Evolutionary conservation across 2,113 vertebrate species (phyloP).

Genomic region (Chitala chitala): DNA sequence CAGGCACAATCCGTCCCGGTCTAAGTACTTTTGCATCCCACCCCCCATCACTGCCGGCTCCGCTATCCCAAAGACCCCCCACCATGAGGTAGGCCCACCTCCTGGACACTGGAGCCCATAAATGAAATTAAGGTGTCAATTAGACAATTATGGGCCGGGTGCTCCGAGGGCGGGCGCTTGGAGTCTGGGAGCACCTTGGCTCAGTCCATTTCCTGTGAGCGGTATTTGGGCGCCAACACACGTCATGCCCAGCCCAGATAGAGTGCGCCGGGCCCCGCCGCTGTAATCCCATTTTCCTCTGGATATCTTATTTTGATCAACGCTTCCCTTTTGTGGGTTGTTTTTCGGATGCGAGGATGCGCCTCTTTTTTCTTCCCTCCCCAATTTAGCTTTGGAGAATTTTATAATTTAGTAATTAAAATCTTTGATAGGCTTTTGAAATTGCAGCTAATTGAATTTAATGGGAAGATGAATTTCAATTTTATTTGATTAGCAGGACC

Average conservation of each 20-base stretch:
- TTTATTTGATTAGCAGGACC: conserved; percentile 99
- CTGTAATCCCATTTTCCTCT: conserved; percentile 71
- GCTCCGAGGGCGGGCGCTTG: conserved; percentile 74
- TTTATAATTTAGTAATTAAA: conserved; percentile 99
- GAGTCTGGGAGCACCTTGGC: conserved; percentile 67
- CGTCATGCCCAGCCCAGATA: conserved; percentile 65
- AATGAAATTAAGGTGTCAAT: conserved; percentile 82
- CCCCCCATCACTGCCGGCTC: background rate
- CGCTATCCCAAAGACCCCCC: background rate
- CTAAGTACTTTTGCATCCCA: conserved; percentile 54
- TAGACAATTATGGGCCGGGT: conserved; percentile 74
- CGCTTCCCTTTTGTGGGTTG: conserved; percentile 74
- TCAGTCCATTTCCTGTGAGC: conserved; percentile 71
- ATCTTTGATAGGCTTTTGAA: conserved; percentile 99
- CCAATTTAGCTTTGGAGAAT: conserved; percentile 99
- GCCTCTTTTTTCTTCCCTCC: conserved; percentile 78
- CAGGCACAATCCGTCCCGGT: conserved; percentile 56
- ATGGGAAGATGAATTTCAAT: conserved; percentile 99
- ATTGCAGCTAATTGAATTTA: conserved; percentile 99
- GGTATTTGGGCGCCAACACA: conserved; percentile 60
- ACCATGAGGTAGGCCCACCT: conserved; percentile 42
- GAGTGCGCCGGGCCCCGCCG: conserved; percentile 54
- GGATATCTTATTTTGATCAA: conserved; percentile 74
- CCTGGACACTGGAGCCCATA: conserved; percentile 71
- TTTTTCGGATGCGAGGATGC: conserved; percentile 85